phyloP scores from a whole-genome alignment of 1,140 invertebrate genomes.

The Ladona fulva region DNA sequence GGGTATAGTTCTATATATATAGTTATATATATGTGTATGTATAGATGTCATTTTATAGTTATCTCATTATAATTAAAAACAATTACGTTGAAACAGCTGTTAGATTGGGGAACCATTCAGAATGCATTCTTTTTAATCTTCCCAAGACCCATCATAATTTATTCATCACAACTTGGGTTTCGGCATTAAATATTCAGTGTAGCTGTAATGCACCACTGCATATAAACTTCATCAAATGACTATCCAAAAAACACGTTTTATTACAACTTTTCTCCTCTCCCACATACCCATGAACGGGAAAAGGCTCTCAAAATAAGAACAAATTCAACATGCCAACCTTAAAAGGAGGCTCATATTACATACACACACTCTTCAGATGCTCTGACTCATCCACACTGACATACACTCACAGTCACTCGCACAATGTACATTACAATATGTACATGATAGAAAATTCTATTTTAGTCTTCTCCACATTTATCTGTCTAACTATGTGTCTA shows the following conservation, averaged over 20 bases:
- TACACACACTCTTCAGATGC: not conserved
- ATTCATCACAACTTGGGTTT: not conserved
- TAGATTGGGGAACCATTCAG: not conserved
- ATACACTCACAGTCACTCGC: not conserved
- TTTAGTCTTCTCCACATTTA: not conserved
- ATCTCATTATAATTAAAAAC: not conserved
- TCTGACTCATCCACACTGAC: not conserved
- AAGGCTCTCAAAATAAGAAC: conserved; percentile 9
- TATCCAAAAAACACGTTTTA: not conserved
- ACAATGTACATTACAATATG: conserved; percentile 7
- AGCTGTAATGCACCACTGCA: not conserved
- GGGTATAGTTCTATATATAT: not conserved
- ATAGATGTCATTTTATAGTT: not conserved
- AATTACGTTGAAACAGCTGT: not conserved
- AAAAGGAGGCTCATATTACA: not conserved
- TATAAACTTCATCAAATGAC: conserved; percentile 9
- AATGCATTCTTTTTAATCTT: not conserved
- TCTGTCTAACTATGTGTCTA: not conserved
- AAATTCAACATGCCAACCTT: not conserved
- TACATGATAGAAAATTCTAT: not conserved
- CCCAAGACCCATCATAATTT: not conserved
- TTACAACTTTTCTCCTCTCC: conserved; percentile 5
- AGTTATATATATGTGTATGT: too few relatives aligned
- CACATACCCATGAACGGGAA: not conserved
- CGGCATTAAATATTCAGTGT: not conserved